These are phyloP conservation scores for Melanotaenia trifasciata DNA, from an alignment of 2,797 vertebrate species.

Conservation along the genomic window DNA sequence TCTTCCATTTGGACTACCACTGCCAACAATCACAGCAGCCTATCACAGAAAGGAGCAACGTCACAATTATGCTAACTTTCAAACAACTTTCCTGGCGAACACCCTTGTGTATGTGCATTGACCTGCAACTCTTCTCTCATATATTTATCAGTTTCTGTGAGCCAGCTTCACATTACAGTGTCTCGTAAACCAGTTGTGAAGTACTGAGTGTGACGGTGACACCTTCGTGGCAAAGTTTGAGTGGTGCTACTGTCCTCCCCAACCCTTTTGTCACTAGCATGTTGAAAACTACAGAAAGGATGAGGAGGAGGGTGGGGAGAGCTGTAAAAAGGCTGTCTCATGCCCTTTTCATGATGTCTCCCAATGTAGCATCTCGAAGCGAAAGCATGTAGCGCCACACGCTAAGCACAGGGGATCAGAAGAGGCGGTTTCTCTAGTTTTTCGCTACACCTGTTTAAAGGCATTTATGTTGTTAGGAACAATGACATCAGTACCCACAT, in stretches of 20 bases:
- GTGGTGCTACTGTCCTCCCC: conserved; percentile 39
- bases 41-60: conserved; percentile 25
- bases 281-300: conserved; percentile 4
- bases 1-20: conserved; percentile 26
- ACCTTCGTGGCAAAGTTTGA: conserved; percentile 48
- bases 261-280: conserved; percentile 10
- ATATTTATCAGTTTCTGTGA: conserved; percentile 12
- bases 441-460: conserved; percentile 35
- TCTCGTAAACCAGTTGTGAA: conserved; percentile 38
- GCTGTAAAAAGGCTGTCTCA: conserved; percentile 49
- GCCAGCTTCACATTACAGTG: conserved; percentile 7
- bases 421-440: conserved; percentile 29
- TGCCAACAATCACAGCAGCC: conserved; percentile 33
- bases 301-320: conserved; percentile 5
- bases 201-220: conserved; percentile 42
- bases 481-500: conserved; percentile 22
- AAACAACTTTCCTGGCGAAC: conserved; percentile 53
- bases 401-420: conserved; percentile 50
- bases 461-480: conserved; percentile 25
- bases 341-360: conserved; percentile 38
- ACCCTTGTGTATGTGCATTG: conserved; percentile 32
- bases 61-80: conserved; percentile 30
- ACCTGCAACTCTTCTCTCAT: conserved; percentile 1
- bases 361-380: conserved; percentile 48
- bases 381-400: conserved; percentile 26